Evolutionary conservation across 2,797 vertebrate genomes (phyloP).

Genomic region (Todus mexicanus): DNA sequence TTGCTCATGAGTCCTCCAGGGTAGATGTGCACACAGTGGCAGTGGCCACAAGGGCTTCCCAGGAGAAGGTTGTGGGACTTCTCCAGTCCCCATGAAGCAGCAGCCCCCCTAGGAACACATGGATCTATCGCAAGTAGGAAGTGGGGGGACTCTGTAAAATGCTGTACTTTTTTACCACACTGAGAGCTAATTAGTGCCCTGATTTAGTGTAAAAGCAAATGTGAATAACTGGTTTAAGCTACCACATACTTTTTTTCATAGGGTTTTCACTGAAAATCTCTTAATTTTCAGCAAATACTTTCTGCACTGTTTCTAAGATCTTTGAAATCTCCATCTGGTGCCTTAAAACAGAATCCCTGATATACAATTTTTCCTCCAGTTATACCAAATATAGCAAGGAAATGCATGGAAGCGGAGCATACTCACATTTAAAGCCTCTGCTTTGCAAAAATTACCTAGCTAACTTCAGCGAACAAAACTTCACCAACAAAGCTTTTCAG

Average conservation of each 20-base stretch:
- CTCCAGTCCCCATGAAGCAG: fast-evolving
- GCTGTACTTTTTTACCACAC: background rate
- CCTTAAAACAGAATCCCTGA: constrained; percentile 70
- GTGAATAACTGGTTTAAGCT: constrained; percentile 55
- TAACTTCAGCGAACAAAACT: constrained; percentile 32
- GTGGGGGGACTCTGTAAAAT: constrained; percentile 3
- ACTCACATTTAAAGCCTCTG: background rate
- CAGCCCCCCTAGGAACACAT: constrained; percentile 8
- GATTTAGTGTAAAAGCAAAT: background rate
- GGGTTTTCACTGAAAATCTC: constrained; percentile 65
- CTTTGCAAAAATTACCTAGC: constrained; percentile 36
- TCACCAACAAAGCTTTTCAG: constrained; percentile 20
- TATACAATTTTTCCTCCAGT: constrained; percentile 37
- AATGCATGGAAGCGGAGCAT: background rate
- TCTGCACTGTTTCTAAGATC: constrained; percentile 41
- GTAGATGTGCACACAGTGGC: background rate
- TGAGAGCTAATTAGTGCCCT: background rate
- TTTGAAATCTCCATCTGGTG: constrained; percentile 62
- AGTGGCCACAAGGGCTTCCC: fast-evolving
- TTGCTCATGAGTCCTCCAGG: fast-evolving
- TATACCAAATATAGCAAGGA: constrained; percentile 43
- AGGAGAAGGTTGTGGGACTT: background rate
- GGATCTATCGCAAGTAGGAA: constrained; percentile 1
- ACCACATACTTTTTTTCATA: background rate
- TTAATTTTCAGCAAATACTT: constrained; percentile 63